phyloP scores from a whole-genome alignment of 2,888 invertebrate species.

The Macrosoma leucophasiata region DNA sequence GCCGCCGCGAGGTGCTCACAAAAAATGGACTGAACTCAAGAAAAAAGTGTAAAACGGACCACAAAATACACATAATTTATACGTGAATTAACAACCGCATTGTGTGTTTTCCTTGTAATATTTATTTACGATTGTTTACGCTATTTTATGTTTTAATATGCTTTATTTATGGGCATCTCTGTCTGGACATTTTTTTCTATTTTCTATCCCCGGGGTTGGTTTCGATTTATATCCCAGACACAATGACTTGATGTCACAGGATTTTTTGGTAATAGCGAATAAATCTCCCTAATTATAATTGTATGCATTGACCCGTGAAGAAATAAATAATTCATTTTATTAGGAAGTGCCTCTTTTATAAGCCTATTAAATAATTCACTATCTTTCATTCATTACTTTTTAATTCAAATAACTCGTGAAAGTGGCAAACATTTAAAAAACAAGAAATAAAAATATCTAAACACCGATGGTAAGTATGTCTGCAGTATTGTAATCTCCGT shows the following conservation, averaged over 20 bases:
- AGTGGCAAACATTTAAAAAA: no score
- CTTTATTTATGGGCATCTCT: conserved; percentile 58
- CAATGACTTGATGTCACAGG: conserved; percentile 7
- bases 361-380: no score
- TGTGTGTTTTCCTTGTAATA: conserved; percentile 68
- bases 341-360: no score
- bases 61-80: conserved; percentile 71
- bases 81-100: conserved; percentile 61
- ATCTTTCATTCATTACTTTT: no score
- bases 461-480: no score
- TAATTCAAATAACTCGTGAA: no score
- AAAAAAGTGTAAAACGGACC: conserved; percentile 67
- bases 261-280: no score
- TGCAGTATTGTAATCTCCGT: no score
- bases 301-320: no score
- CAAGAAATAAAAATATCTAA: no score
- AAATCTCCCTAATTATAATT: no score
- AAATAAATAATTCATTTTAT: no score
- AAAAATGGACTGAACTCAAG: conserved; percentile 51
- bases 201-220: conserved; percentile 42
- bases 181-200: conserved; percentile 46
- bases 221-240: conserved; percentile 48
- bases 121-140: conserved; percentile 75
- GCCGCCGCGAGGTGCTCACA: conserved; percentile 46
- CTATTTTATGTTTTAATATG: conserved; percentile 74